phyloP scores from a whole-genome alignment of 1,140 invertebrate genomes.

The Scaptomyza pallida region DNA sequence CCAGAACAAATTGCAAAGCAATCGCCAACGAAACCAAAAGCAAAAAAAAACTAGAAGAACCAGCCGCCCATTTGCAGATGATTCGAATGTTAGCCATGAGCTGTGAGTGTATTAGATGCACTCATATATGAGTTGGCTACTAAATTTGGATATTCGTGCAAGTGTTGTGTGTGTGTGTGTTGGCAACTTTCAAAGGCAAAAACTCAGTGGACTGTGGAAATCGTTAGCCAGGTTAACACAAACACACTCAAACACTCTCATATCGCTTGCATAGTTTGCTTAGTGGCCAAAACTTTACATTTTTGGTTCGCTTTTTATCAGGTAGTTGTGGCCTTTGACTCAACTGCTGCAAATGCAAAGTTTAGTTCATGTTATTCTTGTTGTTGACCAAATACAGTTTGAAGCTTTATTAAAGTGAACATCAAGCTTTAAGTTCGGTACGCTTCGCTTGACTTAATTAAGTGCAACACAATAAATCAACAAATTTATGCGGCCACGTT shows the following conservation, averaged over 20 bases:
- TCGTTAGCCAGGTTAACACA: conserved; percentile 28
- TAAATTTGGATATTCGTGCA: background rate
- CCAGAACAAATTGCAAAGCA: conserved; percentile 81
- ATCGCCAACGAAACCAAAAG: conserved; percentile 36
- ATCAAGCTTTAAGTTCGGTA: conserved; percentile 25
- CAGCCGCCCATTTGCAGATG: conserved; percentile 20
- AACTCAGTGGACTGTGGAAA: conserved; percentile 36
- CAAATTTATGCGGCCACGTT: conserved; percentile 53
- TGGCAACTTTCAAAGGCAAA: conserved; percentile 31
- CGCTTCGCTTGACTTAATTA: conserved; percentile 51
- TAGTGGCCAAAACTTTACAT: conserved; percentile 37
- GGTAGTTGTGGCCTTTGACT: conserved; percentile 29
- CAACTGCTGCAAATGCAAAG: conserved; percentile 22
- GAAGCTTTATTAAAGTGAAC: conserved; percentile 34
- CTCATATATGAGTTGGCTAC: background rate
- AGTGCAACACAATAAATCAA: conserved; percentile 68
- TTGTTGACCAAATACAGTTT: conserved; percentile 18
- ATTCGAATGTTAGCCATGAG: background rate
- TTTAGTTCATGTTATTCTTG: background rate
- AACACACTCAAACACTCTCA: conserved; percentile 14
- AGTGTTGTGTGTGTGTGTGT: background rate
- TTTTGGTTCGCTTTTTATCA: conserved; percentile 34
- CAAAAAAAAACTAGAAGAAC: background rate
- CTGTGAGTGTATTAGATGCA: conserved; percentile 11
- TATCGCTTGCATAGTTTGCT: conserved; percentile 32